Evolutionary conservation across 2,797 vertebrate genomes (phyloP).

Genomic region (Darevskia nairensis): DNA sequence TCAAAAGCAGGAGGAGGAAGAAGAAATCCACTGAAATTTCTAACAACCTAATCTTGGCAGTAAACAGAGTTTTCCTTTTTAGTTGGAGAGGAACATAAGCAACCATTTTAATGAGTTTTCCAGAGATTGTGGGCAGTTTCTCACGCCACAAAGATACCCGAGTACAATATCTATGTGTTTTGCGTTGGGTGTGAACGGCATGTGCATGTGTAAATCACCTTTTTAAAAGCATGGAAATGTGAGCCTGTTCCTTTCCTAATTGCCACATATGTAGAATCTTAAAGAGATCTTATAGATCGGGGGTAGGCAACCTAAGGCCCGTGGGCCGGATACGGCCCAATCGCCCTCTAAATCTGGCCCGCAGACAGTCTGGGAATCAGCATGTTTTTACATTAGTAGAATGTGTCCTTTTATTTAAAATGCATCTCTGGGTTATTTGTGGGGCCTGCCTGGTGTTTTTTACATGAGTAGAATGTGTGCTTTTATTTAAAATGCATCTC

Average conservation of each 20-base stretch:
- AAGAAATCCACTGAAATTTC: conserved; percentile 41
- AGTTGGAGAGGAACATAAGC: background rate
- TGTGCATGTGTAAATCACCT: background rate
- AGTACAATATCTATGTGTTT: background rate
- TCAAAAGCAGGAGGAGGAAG: background rate
- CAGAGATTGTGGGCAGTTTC: conserved; percentile 6
- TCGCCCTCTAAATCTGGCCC: no score
- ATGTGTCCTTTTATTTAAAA: no score
- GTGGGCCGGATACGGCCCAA: no score
- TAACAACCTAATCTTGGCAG: conserved; percentile 38
- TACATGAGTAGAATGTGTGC: no score
- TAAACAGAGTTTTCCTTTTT: conserved; percentile 31
- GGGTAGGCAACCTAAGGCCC: no score
- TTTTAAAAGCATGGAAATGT: background rate
- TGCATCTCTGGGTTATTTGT: no score
- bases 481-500: no score
- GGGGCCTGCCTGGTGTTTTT: no score
- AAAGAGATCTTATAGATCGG: background rate
- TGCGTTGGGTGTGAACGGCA: background rate
- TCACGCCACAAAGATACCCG: background rate
- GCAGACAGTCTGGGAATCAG: no score
- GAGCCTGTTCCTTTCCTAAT: background rate
- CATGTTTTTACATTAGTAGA: no score
- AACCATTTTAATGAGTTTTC: conserved; percentile 32
- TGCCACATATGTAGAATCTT: background rate